A percentile compares a stretch with the other conserved stretches of the same genome.
Evolutionary conservation across 2,797 vertebrate genomes (phyloP).

Genomic region (Distichodus sexfasciatus): DNA sequence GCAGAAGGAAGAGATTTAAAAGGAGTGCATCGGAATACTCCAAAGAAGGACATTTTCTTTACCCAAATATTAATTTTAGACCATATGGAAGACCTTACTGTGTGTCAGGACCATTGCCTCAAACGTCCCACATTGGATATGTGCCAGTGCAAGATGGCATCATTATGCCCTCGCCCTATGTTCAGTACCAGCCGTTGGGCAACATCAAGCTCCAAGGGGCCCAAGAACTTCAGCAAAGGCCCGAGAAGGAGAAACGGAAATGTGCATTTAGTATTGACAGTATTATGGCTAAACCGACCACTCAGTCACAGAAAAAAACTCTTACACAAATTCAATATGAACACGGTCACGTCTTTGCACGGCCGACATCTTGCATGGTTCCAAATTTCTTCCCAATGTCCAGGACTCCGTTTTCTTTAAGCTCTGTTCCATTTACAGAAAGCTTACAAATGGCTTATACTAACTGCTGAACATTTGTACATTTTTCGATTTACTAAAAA

Average conservation of each 20-base stretch:
- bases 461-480: slow-evolving; percentile 52
- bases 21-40: slow-evolving; percentile 69
- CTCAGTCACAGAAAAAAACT: slow-evolving; percentile 21
- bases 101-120: slow-evolving; percentile 58
- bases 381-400: slow-evolving; percentile 61
- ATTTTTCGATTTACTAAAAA: neutral
- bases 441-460: slow-evolving; percentile 59
- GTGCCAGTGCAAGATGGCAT: slow-evolving; percentile 60
- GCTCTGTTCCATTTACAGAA: slow-evolving; percentile 53
- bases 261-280: slow-evolving; percentile 87
- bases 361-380: slow-evolving; percentile 61
- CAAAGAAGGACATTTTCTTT: slow-evolving; percentile 69
- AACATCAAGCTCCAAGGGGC: slow-evolving; percentile 55
- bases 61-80: slow-evolving; percentile 63
- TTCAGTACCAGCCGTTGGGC: slow-evolving; percentile 58
- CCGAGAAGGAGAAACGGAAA: slow-evolving; percentile 53
- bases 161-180: slow-evolving; percentile 53
- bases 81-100: slow-evolving; percentile 67
- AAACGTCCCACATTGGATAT: slow-evolving; percentile 59
- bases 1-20: slow-evolving; percentile 87
- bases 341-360: slow-evolving; percentile 63
- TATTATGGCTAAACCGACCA: slow-evolving; percentile 73
- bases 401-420: slow-evolving; percentile 61
- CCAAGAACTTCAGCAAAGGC: slow-evolving; percentile 56
- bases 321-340: slow-evolving; percentile 43